These are phyloP conservation scores for Aphelenchoides fujianensis DNA, from an alignment of 1,140 invertebrate genomes.

Conservation along the genomic window DNA sequence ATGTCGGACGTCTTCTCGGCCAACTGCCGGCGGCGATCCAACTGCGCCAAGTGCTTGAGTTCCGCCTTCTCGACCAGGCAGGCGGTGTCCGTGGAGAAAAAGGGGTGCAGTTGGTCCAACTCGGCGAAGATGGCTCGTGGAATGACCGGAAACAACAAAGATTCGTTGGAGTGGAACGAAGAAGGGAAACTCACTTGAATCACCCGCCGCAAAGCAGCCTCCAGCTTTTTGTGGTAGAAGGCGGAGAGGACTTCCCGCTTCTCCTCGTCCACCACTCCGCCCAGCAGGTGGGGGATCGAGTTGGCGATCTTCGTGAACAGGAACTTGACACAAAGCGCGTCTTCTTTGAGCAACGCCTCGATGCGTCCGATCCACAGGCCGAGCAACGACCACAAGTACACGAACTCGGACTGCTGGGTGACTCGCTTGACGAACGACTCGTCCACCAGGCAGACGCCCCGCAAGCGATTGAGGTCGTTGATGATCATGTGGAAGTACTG, in stretches of 20 bases:
- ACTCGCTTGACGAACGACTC: slow-evolving; percentile 24
- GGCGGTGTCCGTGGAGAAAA: slow-evolving; percentile 34
- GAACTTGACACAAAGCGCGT: slow-evolving; percentile 47
- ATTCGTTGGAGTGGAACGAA: not conserved
- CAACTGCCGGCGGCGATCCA: slow-evolving; percentile 31
- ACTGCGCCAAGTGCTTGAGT: slow-evolving; percentile 39
- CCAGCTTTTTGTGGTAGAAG: slow-evolving; percentile 45
- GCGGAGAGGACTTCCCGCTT: slow-evolving; percentile 23
- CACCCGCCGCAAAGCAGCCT: slow-evolving; percentile 28
- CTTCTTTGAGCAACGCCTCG: slow-evolving; percentile 37
- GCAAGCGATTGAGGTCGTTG: slow-evolving; percentile 19
- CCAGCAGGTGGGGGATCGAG: slow-evolving; percentile 25
- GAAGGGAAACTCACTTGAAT: slow-evolving; percentile 37
- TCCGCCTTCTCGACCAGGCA: slow-evolving; percentile 37
- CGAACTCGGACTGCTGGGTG: slow-evolving; percentile 19
- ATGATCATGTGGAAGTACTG: slow-evolving; percentile 29
- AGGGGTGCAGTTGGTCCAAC: slow-evolving; percentile 41
- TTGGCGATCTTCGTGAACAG: slow-evolving; percentile 40
- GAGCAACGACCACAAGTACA: slow-evolving; percentile 35
- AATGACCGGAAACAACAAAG: slow-evolving; percentile 37
- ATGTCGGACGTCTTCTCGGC: slow-evolving; percentile 48
- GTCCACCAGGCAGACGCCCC: slow-evolving; percentile 23
- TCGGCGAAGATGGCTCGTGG: slow-evolving; percentile 43
- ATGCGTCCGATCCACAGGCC: slow-evolving; percentile 13
- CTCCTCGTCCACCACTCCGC: slow-evolving; percentile 9